Base-by-base conservation (phyloP, 1,140 invertebrate species). In the Medauroidea extradentata region DNA sequence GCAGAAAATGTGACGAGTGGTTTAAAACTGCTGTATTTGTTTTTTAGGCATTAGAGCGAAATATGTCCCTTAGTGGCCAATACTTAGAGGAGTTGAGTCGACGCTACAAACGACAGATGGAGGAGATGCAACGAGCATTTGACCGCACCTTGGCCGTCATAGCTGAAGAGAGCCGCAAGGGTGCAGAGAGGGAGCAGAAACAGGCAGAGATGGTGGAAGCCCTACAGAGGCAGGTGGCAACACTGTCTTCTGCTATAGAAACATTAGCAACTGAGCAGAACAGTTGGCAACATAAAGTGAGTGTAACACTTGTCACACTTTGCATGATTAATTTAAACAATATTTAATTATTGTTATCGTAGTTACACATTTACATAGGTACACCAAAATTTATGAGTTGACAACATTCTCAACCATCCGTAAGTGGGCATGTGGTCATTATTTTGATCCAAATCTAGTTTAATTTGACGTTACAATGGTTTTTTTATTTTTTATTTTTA, bases 41-140 rank as follows among this genome's bases (percentile, higher is more conserved):
- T 63, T 81, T 82, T 65, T 75, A 91, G 84, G 86, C 88, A 57
- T 78, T 99, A 57, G 96, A 99, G 76, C 81, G 91, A 51, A 99
- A 99, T 75, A 94, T 99, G 85, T 96, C 94, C 2, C 78, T 99
- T 2, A 96, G 92, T 60, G 90, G 90, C 59, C 93, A 96, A 68
- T 98, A 98, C 75, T 78, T 99, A 48, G 94, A 98, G 74, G 94
- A 98, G 71, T 74, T 99, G 46, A 96, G 93, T 73, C 84, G 89
- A 38, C 81, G 94, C 42, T 98, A 98, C 74, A 96, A 96, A 65
- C 93, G 93, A 61, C 95, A 99, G 78, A 93, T 95, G 27, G 95
- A 98, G 73, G 94, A 98, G 70, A 91, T 94, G 84, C 90, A 94
- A 71, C 83, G 84, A 57, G 85, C 88, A 3, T 83, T 96, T 56